These are phyloP conservation scores for Ashinkailepas kermadecensis DNA, from an alignment of 2,888 invertebrate genomes.

Conservation along the genomic window DNA sequence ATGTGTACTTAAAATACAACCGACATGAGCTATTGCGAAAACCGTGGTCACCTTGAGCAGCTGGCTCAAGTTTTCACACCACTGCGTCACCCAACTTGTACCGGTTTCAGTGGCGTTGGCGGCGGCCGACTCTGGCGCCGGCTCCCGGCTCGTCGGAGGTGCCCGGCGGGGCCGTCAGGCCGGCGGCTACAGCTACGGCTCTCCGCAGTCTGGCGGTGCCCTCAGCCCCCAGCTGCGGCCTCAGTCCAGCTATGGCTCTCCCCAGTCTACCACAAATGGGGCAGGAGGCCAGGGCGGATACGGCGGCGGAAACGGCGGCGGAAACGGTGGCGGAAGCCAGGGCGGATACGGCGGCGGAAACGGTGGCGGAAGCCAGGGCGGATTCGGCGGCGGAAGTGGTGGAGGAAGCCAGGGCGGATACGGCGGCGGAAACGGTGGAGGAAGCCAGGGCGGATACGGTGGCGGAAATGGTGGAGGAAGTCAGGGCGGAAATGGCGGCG, in stretches of 20 bases:
- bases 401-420: neutral
- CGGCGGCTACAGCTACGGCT: conserved; percentile 25
- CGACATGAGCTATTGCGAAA: too few relatives aligned
- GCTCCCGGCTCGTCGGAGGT: too few relatives aligned
- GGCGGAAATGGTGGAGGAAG: conserved; percentile 15
- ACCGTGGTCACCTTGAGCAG: too few relatives aligned
- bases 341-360: neutral
- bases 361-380: conserved; percentile 4
- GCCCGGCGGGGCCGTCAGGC: too few relatives aligned
- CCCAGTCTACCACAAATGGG: neutral
- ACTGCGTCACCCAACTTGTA: too few relatives aligned
- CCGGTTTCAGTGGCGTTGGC: too few relatives aligned
- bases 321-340: conserved; percentile 18
- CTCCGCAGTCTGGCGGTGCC: neutral
- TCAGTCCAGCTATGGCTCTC: conserved; percentile 18
- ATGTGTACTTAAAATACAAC: too few relatives aligned
- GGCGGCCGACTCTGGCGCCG: too few relatives aligned
- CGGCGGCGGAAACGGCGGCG: conserved; percentile 12
- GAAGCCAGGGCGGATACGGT: conserved; percentile 1
- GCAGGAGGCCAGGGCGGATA: conserved; percentile 13
- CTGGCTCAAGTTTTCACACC: too few relatives aligned
- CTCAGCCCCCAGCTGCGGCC: neutral
- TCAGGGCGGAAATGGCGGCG: conserved; percentile 18
- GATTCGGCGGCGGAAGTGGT: neutral
- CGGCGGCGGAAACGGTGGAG: conserved; percentile 24